Evolutionary conservation across 64 coral and sea anemone genomes (phyloP).

Genomic region (Platygyra sinensis): DNA sequence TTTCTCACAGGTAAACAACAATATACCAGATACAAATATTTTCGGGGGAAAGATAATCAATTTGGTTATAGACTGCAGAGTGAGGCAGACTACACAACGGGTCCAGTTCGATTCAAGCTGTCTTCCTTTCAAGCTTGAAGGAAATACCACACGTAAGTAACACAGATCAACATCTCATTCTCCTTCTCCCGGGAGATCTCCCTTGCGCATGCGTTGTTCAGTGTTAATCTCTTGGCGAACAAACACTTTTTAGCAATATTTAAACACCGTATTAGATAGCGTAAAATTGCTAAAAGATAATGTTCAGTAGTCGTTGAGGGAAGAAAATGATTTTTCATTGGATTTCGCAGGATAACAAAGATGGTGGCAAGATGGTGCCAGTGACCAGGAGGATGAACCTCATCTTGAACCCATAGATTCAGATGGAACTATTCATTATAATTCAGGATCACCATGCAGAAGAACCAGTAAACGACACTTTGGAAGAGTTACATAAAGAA

Average conservation of each 20-base stretch:
- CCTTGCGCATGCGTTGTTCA: too few relatives aligned
- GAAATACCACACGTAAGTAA: not conserved
- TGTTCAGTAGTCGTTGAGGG: too few relatives aligned
- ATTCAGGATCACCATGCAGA: not conserved
- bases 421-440: not conserved
- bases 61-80: not conserved
- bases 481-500: not conserved
- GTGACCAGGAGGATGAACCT: not conserved
- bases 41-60: constrained; percentile 4
- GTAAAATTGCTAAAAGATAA: too few relatives aligned
- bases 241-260: too few relatives aligned
- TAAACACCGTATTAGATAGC: too few relatives aligned
- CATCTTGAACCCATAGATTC: not conserved
- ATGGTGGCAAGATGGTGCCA: not conserved
- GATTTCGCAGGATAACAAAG: too few relatives aligned
- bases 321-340: too few relatives aligned
- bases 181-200: not conserved
- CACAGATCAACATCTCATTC: not conserved
- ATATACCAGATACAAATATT: not conserved
- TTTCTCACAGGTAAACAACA: not conserved
- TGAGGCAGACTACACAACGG: too few relatives aligned
- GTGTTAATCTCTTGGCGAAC: too few relatives aligned
- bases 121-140: not conserved
- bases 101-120: not conserved
- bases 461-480: not conserved